Evolutionary conservation across 2,888 invertebrate species (phyloP), one percentile per base, ranked within the genome.

Genomic region (Apodemia mormo): DNA sequence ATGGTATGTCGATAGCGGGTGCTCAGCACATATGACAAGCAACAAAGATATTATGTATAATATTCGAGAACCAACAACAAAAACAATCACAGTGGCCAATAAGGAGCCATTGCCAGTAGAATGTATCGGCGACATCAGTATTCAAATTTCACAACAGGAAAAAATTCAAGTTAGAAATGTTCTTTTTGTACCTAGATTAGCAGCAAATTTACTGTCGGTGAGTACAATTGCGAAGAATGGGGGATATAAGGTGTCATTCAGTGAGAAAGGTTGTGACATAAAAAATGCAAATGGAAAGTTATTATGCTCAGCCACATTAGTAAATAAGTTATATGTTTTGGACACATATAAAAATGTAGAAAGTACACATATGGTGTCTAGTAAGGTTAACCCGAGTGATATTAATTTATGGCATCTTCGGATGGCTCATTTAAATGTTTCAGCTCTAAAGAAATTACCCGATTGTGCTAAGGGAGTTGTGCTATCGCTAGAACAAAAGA

Each of bases 131-230:
- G 61, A 70, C 30, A 40, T 73, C 8, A 71, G 68, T 70, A 70
- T 71, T 52, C 40, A 70, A 30, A 6, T 74, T 7, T 61, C 9
- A 12, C 52, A 69, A 65, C 56, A 58, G 9, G 58, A 72, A 4
- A 73, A 71, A 30, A 74, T 78, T 29, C 73, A 79, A 56, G 68
- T 81, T 10, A 76, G 69, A 45, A 71, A 80, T 75, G 77, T 79
- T 40, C 68, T 79, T 5, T 76, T 70, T 76, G 75, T 79, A 29
- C 79, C 78, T 65, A 74, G 67, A 5, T 52, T 79, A 33, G 76
- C 78, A 30, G 72, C 72, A 1, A 77, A 78, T 52, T 65, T 79
- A 8, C 67, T 79, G 0, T 80, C 78, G 65, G 77, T 79, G 0
- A 76, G 78, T 58, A 65, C 73, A 9, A 76, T 80, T 6, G 71